These are phyloP conservation scores for Lamproptera curius DNA, from an alignment of 2,888 invertebrate genomes.

Conservation along the genomic window DNA sequence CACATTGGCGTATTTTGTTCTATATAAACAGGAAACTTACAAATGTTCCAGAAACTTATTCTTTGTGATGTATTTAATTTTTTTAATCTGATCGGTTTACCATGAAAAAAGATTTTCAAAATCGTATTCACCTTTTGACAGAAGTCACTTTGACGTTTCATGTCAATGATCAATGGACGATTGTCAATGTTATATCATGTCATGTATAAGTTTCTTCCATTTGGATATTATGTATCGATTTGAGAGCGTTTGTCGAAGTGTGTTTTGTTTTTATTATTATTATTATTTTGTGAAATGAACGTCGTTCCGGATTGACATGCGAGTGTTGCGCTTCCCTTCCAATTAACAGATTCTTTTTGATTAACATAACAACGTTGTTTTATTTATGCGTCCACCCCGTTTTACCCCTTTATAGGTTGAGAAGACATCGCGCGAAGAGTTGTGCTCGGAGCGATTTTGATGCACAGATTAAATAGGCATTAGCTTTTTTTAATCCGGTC, in stretches of 20 bases:
- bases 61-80: too few species aligned
- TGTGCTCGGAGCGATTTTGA: too few species aligned
- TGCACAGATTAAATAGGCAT: too few species aligned
- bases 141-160: too few species aligned
- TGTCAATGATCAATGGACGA: too few species aligned
- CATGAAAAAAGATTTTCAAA: too few species aligned
- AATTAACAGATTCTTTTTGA: slow-evolving; percentile 73
- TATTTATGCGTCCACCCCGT: slow-evolving; percentile 38
- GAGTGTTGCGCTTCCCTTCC: slow-evolving; percentile 70
- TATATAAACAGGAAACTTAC: background rate
- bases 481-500: slow-evolving; percentile 2
- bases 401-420: background rate
- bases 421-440: too few species aligned
- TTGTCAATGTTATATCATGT: background rate
- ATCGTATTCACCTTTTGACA: too few species aligned
- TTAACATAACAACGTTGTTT: slow-evolving; percentile 53
- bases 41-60: too few species aligned
- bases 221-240: background rate
- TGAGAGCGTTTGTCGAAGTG: slow-evolving; percentile 1
- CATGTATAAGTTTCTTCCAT: background rate
- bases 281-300: slow-evolving; percentile 12
- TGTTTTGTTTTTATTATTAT: too few species aligned
- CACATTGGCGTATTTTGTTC: too few species aligned
- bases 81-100: too few species aligned
- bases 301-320: slow-evolving; percentile 29